These are phyloP conservation scores for Zootermopsis nevadensis DNA, from an alignment of 2,888 invertebrate species.

Conservation along the genomic window DNA sequence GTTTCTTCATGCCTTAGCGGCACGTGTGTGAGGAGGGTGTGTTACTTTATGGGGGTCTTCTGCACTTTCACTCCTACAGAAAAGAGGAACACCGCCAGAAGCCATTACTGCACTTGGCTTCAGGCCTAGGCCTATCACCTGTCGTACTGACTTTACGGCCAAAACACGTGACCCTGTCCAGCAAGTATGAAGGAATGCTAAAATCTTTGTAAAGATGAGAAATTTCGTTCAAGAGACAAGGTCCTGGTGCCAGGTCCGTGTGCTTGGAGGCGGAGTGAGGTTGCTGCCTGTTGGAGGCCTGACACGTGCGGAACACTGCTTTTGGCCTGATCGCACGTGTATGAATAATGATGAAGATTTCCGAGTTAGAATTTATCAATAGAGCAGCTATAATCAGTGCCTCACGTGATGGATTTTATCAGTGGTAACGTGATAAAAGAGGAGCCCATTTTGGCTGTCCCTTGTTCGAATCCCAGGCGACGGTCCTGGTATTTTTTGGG, in stretches of 20 bases:
- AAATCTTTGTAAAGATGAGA: too few species aligned
- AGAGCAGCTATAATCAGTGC: too few species aligned
- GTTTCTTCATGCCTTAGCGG: background rate
- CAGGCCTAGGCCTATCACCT: background rate
- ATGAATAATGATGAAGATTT: background rate
- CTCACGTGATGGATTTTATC: too few species aligned
- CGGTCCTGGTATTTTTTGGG: too few species aligned
- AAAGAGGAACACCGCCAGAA: background rate
- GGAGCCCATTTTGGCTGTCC: too few species aligned
- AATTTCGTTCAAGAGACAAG: too few species aligned
- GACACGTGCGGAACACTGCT: background rate
- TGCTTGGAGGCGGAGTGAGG: background rate
- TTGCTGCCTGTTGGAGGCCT: background rate
- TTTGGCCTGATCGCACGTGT: constrained; percentile 13
- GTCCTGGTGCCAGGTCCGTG: too few species aligned
- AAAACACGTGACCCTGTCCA: too few species aligned
- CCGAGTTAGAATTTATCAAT: background rate
- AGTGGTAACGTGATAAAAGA: too few species aligned
- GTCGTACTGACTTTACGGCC: background rate
- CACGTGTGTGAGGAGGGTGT: background rate
- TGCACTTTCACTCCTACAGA: background rate
- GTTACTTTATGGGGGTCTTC: background rate
- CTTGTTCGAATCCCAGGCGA: too few species aligned
- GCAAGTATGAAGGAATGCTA: too few species aligned
- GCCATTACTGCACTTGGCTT: background rate